Conservation (phyloP, 1,140 invertebrate species). For the Bombus sibiricus region DNA sequence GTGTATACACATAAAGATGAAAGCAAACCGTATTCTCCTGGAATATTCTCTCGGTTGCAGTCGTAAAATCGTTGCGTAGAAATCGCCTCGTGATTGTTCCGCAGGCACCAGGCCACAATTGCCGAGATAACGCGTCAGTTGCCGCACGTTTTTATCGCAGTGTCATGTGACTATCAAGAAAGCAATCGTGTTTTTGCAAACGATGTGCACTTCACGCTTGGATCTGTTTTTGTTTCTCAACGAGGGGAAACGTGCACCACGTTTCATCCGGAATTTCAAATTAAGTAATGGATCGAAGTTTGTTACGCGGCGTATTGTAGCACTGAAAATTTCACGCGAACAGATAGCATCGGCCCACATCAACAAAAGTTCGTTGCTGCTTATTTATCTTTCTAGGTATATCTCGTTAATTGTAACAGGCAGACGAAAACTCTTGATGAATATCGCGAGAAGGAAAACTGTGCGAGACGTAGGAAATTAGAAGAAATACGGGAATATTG, state of each 20-base stretch:
- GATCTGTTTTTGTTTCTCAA: no score
- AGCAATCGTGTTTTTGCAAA: neutral
- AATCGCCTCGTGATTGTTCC: neutral
- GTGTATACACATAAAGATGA: neutral
- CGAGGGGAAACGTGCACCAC: no score
- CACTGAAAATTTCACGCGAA: neutral
- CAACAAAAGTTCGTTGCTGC: neutral
- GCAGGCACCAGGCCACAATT: neutral
- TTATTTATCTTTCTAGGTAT: constrained; percentile 5
- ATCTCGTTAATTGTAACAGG: neutral
- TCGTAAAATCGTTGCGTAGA: constrained; percentile 20
- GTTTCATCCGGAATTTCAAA: neutral
- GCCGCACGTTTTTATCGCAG: neutral
- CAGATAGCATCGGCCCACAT: neutral
- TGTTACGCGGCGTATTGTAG: neutral
- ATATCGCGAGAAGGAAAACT: neutral
- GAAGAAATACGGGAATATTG: no score
- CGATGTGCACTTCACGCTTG: neutral
- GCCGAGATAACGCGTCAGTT: neutral
- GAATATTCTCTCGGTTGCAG: neutral
- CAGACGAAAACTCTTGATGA: neutral
- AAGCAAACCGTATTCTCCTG: neutral
- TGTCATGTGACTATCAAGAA: neutral
- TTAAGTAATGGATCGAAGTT: neutral
- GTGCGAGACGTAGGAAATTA: no score